Conservation (phyloP, 2,113 vertebrate species). For the Hippocampus guttulatus region DNA sequence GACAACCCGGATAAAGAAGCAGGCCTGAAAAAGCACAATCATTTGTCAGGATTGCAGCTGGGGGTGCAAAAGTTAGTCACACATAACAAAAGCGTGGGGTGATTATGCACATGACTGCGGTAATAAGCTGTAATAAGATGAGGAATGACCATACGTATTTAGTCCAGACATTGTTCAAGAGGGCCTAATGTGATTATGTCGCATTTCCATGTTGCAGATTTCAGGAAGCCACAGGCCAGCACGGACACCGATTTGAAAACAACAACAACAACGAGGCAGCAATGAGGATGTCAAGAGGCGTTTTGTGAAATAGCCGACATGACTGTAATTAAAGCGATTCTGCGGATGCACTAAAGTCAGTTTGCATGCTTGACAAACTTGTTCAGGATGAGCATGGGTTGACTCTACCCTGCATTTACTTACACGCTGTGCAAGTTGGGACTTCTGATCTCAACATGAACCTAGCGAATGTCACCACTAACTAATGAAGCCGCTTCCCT, state of each 20-base stretch:
- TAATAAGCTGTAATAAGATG: constrained; percentile 58
- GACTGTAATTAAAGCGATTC: constrained; percentile 61
- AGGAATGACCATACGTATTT: constrained; percentile 53
- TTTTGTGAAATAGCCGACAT: constrained; percentile 51
- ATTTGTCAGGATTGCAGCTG: constrained; percentile 31
- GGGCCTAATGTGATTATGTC: constrained; percentile 35
- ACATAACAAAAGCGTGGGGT: constrained; percentile 52
- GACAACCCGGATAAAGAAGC: constrained; percentile 35
- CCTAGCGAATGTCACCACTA: neutral
- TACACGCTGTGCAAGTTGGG: constrained; percentile 2
- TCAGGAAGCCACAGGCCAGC: constrained; percentile 32
- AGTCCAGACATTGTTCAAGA: constrained; percentile 34
- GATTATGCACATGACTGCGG: constrained; percentile 63
- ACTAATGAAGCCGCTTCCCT: neutral
- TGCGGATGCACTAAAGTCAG: constrained; percentile 38
- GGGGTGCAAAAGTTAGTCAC: constrained; percentile 57
- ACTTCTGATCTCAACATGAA: constrained; percentile 12
- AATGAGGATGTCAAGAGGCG: constrained; percentile 45
- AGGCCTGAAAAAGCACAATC: constrained; percentile 24
- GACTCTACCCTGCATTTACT: constrained; percentile 12
- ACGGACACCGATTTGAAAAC: constrained; percentile 37
- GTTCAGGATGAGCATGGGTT: constrained; percentile 37
- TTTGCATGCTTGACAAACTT: constrained; percentile 50
- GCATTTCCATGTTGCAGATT: constrained; percentile 43
- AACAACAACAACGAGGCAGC: constrained; percentile 52